These are phyloP conservation scores for Parauchenoglanis punctatus DNA, from an alignment of 2,797 vertebrate species.

Conservation along the genomic window DNA sequence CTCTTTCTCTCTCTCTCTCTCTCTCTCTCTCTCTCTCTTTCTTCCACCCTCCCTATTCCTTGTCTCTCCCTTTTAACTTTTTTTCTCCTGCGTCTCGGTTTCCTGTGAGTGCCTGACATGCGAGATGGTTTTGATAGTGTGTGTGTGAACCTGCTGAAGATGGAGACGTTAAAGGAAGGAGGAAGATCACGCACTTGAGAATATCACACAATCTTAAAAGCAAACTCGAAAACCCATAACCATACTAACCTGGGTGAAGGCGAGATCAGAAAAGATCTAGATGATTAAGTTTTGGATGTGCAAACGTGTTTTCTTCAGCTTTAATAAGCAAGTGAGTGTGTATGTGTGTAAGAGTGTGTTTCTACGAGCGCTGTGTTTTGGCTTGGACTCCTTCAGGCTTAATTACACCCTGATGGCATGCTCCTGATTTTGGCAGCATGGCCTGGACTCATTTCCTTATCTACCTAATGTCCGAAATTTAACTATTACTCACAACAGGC, in stretches of 20 bases:
- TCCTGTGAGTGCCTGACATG: conserved; percentile 76
- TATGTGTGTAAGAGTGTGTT: not conserved
- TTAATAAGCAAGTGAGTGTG: conserved; percentile 18
- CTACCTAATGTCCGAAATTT: conserved; percentile 85
- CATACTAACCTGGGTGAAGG: conserved; percentile 14
- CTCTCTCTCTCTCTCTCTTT: conserved; percentile 65
- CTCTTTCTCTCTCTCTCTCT: conserved; percentile 70
- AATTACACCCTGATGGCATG: conserved; percentile 50
- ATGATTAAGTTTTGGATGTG: conserved; percentile 23
- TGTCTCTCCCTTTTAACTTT: conserved; percentile 76
- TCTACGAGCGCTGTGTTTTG: conserved; percentile 30
- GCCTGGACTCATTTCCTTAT: conserved; percentile 75
- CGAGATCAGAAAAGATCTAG: not conserved
- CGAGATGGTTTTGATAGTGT: conserved; percentile 77
- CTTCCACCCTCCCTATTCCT: conserved; percentile 71
- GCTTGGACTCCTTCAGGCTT: conserved; percentile 45
- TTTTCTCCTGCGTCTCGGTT: conserved; percentile 74
- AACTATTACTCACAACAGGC: conserved; percentile 83
- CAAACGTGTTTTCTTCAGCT: conserved; percentile 9
- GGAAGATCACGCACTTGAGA: conserved; percentile 19
- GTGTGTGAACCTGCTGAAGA: conserved; percentile 75
- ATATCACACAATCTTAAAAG: conserved; percentile 15
- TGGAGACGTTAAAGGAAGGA: conserved; percentile 11
- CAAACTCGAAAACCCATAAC: conserved; percentile 12
- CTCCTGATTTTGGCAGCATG: conserved; percentile 55